Conservation (phyloP, 2,888 invertebrate species). For the Tinea trinotella region DNA sequence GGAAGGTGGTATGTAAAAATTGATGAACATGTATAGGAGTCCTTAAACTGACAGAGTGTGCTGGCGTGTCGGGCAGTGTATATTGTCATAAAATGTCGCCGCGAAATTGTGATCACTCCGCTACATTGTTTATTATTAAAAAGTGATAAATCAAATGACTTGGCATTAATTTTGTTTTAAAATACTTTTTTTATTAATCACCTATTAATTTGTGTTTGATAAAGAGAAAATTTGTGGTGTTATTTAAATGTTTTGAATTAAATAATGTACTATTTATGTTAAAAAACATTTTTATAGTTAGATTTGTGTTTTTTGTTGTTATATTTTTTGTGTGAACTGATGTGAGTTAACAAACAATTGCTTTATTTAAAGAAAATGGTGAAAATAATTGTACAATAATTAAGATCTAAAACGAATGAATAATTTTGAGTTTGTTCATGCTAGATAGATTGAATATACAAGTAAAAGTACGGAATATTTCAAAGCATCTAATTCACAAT, state of each 20-base stretch:
- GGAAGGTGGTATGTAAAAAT: conserved; percentile 74
- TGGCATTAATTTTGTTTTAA: conserved; percentile 44
- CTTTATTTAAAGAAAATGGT: no score
- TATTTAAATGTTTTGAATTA: background rate
- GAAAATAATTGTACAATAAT: no score
- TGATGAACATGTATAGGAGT: conserved; percentile 72
- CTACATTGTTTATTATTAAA: conserved; percentile 66
- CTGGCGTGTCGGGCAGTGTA: conserved; percentile 69
- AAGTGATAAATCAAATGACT: conserved; percentile 70
- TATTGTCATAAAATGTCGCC: conserved; percentile 70
- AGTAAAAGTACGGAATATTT: no score
- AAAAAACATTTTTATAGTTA: background rate
- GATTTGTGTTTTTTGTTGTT: background rate
- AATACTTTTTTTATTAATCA: background rate
- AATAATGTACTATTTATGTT: background rate
- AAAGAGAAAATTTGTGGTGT: background rate
- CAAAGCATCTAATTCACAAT: no score
- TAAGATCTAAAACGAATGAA: no score
- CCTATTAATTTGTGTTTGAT: background rate
- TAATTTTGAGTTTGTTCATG: no score
- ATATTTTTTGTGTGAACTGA: conserved; percentile 25
- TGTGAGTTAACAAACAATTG: conserved; percentile 10
- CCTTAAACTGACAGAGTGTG: conserved; percentile 72
- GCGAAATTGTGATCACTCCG: conserved; percentile 49
- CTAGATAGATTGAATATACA: no score